Conservation (phyloP, 35 echinoderm and acorn worm genomes). For the Chiridota heheva region DNA sequence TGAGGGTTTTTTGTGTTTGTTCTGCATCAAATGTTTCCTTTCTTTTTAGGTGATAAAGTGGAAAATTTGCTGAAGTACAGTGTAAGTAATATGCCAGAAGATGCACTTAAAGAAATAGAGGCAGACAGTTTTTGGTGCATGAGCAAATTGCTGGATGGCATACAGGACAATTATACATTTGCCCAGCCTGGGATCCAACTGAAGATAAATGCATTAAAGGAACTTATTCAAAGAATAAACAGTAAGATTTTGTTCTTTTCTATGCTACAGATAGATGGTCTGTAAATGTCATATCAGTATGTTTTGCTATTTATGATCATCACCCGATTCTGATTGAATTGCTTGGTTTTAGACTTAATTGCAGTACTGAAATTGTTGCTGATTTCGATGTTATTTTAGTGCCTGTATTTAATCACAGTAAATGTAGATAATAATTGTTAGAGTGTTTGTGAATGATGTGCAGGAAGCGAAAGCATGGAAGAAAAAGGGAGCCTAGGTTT, state of each 20-base stretch:
- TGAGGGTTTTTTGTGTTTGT: neutral
- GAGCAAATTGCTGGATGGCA: constrained; percentile 96
- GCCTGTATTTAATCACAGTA: too few species aligned
- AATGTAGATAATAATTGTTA: too few species aligned
- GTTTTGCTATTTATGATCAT: neutral
- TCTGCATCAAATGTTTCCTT: neutral
- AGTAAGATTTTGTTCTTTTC: constrained; percentile 60
- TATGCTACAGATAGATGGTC: too few species aligned
- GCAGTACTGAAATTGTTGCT: too few species aligned
- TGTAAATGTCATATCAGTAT: neutral
- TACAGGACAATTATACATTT: constrained; percentile 99
- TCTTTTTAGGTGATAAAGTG: constrained; percentile 64
- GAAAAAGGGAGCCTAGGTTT: too few species aligned
- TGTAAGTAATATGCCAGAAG: constrained; percentile 48
- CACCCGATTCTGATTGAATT: neutral
- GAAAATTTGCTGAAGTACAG: constrained; percentile 62
- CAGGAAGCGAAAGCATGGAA: too few species aligned
- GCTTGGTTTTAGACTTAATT: too few species aligned
- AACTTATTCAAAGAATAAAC: constrained; percentile 95
- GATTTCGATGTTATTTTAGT: too few species aligned
- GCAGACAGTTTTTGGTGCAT: constrained; percentile 98
- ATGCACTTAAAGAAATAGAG: constrained; percentile 74
- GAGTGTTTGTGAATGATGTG: too few species aligned
- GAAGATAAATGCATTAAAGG: constrained; percentile 83
- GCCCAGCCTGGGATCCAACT: constrained; percentile 96